Percentiles rank a stretch among this genome's conserved stretches.
phyloP scores from a whole-genome alignment of 2,888 invertebrate species.

The Helleia helle region DNA sequence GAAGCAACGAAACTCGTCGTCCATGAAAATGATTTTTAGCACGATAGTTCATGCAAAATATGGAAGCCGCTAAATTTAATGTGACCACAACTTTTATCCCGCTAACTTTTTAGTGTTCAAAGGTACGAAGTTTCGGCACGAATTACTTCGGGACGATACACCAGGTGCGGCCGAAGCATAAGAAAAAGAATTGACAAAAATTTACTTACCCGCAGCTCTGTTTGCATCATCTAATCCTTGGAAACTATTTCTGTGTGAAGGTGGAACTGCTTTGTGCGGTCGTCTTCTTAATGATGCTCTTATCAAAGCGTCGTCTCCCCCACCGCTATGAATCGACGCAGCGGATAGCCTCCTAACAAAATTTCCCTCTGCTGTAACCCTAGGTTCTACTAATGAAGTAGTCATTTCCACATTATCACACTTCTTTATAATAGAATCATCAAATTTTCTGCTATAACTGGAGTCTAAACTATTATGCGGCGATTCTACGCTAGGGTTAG shows the following conservation, averaged over 20 bases:
- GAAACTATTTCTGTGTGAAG: constrained; percentile 75
- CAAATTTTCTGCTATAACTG: constrained; percentile 53
- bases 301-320: constrained; percentile 73
- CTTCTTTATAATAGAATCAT: constrained; percentile 56
- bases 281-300: constrained; percentile 75
- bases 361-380: constrained; percentile 48
- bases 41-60: too few relatives aligned
- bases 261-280: constrained; percentile 62
- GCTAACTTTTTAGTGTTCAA: too few relatives aligned
- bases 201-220: constrained; percentile 46
- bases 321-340: constrained; percentile 65
- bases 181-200: too few relatives aligned
- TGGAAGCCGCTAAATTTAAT: too few relatives aligned
- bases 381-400: constrained; percentile 56
- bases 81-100: too few relatives aligned
- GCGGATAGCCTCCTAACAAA: constrained; percentile 61
- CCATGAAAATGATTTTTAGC: too few relatives aligned
- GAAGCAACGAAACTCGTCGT: too few relatives aligned
- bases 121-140: too few relatives aligned
- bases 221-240: constrained; percentile 70
- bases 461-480: constrained; percentile 59
- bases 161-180: too few relatives aligned
- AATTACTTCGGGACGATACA: too few relatives aligned
- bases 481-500: constrained; percentile 59
- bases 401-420: constrained; percentile 54